Conservation (phyloP, 2,797 vertebrate species). For the Coendou prehensilis region DNA sequence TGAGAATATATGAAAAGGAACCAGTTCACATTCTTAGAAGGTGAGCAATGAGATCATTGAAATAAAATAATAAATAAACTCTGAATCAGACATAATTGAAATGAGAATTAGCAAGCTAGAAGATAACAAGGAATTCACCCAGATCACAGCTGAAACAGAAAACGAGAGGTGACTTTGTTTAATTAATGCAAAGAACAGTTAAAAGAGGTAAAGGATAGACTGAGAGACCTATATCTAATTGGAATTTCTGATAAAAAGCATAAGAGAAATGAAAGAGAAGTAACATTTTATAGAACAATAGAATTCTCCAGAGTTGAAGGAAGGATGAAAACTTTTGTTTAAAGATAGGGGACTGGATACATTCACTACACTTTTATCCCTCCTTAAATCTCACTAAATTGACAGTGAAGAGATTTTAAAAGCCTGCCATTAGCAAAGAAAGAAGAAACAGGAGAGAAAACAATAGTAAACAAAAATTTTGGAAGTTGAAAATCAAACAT, state of each 20-base stretch:
- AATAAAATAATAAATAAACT: conserved; percentile 45
- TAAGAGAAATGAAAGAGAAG: background rate
- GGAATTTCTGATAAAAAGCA: background rate
- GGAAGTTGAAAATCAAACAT: background rate
- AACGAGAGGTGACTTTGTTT: background rate
- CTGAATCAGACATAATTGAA: conserved; percentile 1
- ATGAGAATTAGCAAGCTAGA: background rate
- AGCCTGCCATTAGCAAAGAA: background rate
- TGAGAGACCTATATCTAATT: background rate
- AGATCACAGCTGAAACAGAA: background rate
- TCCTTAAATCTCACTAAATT: background rate
- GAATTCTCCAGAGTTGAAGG: background rate
- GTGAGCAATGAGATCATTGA: background rate
- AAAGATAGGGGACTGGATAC: background rate
- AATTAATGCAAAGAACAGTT: background rate
- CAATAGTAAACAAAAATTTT: background rate
- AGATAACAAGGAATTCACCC: background rate
- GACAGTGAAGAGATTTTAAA: background rate
- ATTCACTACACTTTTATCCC: background rate
- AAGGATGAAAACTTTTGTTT: background rate
- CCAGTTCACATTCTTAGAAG: background rate
- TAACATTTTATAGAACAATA: background rate
- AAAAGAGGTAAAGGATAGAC: background rate
- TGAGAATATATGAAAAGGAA: background rate
- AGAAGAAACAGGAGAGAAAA: background rate